These are phyloP conservation scores for Clostera curtula DNA, from an alignment of 2,888 invertebrate genomes.

Conservation along the genomic window DNA sequence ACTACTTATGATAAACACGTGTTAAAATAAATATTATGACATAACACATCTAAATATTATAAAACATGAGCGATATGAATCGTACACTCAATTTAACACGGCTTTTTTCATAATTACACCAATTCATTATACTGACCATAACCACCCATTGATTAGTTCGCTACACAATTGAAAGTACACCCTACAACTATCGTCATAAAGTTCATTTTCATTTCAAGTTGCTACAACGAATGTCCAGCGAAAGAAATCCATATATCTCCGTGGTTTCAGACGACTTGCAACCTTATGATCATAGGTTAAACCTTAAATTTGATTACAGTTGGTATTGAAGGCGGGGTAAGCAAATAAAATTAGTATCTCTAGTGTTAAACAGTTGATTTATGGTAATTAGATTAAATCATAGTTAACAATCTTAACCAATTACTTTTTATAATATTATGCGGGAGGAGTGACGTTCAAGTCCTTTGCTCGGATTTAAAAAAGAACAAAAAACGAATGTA, in stretches of 20 bases:
- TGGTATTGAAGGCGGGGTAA: conserved; percentile 7
- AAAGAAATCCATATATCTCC: conserved; percentile 23
- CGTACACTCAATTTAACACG: conserved; percentile 14
- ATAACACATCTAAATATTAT: conserved; percentile 24
- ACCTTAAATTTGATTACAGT: conserved; percentile 6
- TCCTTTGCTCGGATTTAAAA: too few species aligned
- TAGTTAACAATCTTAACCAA: conserved; percentile 6
- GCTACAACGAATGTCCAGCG: conserved; percentile 9
- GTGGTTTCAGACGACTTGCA: conserved; percentile 3
- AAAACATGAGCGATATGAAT: conserved; percentile 21
- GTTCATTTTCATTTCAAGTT: conserved; percentile 9
- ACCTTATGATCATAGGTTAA: background rate
- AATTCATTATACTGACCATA: conserved; percentile 24
- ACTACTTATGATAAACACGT: conserved; percentile 13
- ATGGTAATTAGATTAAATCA: conserved; percentile 24
- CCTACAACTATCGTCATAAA: conserved; percentile 1
- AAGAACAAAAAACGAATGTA: too few species aligned
- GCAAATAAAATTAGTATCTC: conserved; percentile 18
- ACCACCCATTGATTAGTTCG: conserved; percentile 16
- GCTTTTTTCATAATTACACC: conserved; percentile 22
- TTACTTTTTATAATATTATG: conserved; percentile 7
- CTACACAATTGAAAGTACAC: conserved; percentile 7
- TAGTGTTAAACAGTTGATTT: conserved; percentile 34
- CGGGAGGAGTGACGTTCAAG: conserved; percentile 6
- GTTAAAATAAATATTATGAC: conserved; percentile 22